These are phyloP conservation scores for Leucozona laternaria DNA, from an alignment of 2,888 invertebrate species.

Conservation along the genomic window DNA sequence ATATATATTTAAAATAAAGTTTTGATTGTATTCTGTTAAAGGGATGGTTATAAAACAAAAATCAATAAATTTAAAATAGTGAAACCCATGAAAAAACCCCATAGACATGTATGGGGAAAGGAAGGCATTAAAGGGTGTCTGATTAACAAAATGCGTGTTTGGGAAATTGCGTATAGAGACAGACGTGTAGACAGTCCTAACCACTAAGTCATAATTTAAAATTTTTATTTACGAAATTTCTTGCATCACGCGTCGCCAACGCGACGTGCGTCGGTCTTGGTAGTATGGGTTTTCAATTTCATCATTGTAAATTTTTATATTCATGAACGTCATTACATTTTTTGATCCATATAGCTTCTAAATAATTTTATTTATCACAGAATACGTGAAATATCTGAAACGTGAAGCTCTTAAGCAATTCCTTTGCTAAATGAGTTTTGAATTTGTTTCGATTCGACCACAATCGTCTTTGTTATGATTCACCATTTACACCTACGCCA, in stretches of 20 bases:
- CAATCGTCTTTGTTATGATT: background rate
- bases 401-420: slow-evolving; percentile 14
- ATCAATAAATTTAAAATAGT: too few species aligned
- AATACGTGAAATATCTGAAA: slow-evolving; percentile 31
- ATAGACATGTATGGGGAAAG: too few species aligned
- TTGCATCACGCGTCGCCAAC: too few species aligned
- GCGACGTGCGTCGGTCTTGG: too few species aligned
- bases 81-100: too few species aligned
- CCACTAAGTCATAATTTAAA: background rate
- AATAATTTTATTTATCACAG: slow-evolving; percentile 23
- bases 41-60: too few species aligned
- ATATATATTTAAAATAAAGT: too few species aligned
- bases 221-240: background rate
- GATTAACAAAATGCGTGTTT: too few species aligned
- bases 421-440: slow-evolving; percentile 18
- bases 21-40: too few species aligned
- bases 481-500: background rate
- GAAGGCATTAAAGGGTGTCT: too few species aligned
- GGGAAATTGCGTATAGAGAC: too few species aligned
- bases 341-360: slow-evolving; percentile 7
- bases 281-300: background rate
- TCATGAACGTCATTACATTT: background rate
- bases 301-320: slow-evolving; percentile 11
- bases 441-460: background rate
- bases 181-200: background rate